Percentiles rank a stretch among this genome's conserved stretches.
These are phyloP conservation scores for Tillus elongatus DNA, from an alignment of 2,888 invertebrate species.

Conservation along the genomic window DNA sequence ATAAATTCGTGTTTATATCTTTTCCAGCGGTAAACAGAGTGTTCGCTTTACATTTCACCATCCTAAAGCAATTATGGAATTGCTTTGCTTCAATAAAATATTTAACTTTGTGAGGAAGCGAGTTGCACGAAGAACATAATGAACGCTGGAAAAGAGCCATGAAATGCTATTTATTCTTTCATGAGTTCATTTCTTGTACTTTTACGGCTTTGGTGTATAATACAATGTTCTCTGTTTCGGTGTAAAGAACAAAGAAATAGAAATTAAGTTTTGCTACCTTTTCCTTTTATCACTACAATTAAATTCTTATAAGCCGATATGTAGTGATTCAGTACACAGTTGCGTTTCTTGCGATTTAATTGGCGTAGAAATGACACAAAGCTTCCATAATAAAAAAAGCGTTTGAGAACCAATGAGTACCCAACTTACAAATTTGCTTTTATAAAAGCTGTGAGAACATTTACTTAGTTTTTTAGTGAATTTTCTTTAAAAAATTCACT, in stretches of 20 bases:
- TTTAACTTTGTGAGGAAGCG: constrained; percentile 30
- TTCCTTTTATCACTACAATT: no score
- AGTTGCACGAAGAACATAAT: constrained; percentile 30
- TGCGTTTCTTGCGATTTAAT: no score
- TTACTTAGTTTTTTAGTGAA: no score
- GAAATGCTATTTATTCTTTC: constrained; percentile 29
- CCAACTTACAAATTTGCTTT: no score
- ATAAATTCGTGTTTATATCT: constrained; percentile 25
- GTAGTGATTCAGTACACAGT: no score
- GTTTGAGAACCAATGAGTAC: no score
- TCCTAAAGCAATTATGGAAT: constrained; percentile 31
- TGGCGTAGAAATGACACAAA: no score
- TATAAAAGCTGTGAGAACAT: no score
- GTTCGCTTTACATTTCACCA: constrained; percentile 20
- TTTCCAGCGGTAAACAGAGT: constrained; percentile 20
- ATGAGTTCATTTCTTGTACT: constrained; percentile 26
- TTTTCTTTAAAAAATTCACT: no score
- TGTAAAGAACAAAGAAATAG: constrained; percentile 13
- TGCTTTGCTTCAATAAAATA: constrained; percentile 31
- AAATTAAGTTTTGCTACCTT: constrained; percentile 17
- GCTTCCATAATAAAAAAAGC: no score
- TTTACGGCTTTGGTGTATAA: constrained; percentile 24
- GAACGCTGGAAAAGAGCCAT: constrained; percentile 28
- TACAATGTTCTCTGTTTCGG: constrained; percentile 19
- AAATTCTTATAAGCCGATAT: no score